Evolutionary conservation across 2,888 invertebrate species (phyloP).

Genomic region (Acheta domesticus): DNA sequence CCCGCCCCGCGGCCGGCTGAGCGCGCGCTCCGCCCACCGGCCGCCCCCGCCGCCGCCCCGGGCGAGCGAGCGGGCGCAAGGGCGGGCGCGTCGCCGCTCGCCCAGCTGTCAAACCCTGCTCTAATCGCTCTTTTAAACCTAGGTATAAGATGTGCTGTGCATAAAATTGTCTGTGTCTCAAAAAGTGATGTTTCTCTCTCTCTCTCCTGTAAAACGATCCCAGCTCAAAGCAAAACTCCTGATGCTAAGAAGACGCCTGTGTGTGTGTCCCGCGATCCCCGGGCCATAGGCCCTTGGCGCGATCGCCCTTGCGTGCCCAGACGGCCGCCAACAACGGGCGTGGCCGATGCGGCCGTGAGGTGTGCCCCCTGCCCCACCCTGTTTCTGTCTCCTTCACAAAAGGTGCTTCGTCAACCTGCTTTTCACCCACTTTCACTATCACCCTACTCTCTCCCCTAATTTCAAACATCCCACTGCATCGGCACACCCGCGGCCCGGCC

Average conservation of each 20-base stretch:
- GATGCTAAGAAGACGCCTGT: slow-evolving; percentile 9
- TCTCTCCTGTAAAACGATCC: slow-evolving; percentile 18
- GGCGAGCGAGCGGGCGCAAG: too few relatives aligned
- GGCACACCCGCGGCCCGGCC: slow-evolving; percentile 7
- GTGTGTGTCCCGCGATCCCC: slow-evolving; percentile 4
- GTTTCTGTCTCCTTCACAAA: background rate
- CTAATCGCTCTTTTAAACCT: background rate
- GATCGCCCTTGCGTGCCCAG: background rate
- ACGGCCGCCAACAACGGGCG: background rate
- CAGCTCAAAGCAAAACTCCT: slow-evolving; percentile 18
- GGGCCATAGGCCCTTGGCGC: slow-evolving; percentile 4
- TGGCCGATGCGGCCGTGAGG: background rate
- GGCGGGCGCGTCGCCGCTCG: too few relatives aligned
- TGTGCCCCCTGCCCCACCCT: background rate
- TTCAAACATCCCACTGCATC: background rate
- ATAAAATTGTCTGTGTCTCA: background rate
- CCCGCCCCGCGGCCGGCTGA: background rate
- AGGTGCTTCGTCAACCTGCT: too few relatives aligned
- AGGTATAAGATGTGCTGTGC: background rate
- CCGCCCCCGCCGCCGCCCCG: too few relatives aligned
- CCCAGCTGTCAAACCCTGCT: too few relatives aligned
- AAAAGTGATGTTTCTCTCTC: background rate
- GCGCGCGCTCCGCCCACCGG: background rate
- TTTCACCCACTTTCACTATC: too few relatives aligned
- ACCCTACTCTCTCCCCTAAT: too few relatives aligned